Percentiles rank a stretch among this genome's conserved stretches.
These are phyloP conservation scores for Temnothorax ravouxi DNA, from an alignment of 2,888 invertebrate genomes.

Conservation along the genomic window DNA sequence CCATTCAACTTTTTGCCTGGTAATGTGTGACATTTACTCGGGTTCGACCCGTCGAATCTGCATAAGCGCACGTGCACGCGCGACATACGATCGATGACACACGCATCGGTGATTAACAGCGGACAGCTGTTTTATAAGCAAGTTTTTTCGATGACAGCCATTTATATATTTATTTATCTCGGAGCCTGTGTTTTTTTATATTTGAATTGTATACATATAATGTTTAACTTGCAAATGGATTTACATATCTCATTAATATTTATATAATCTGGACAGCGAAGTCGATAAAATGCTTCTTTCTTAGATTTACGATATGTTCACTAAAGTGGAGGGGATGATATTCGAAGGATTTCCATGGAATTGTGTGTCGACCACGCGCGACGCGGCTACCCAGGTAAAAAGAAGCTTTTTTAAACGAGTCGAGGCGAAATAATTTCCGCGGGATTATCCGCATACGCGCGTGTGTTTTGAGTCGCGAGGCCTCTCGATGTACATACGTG, in stretches of 20 bases:
- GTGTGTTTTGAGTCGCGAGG: conserved; percentile 5
- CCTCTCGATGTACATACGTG: conserved; percentile 48
- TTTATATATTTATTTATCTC: conserved; percentile 11
- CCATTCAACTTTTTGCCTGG: conserved; percentile 6
- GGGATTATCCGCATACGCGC: conserved; percentile 8
- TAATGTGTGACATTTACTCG: conserved; percentile 2
- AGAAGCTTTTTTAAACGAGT: not conserved
- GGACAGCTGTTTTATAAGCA: not conserved
- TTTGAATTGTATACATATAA: not conserved
- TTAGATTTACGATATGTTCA: conserved; percentile 1
- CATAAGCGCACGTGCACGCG: conserved; percentile 15
- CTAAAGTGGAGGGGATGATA: too few species aligned
- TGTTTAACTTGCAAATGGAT: conserved; percentile 11
- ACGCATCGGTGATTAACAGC: not conserved
- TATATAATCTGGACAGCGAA: conserved; percentile 5
- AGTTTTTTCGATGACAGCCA: not conserved
- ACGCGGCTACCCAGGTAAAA: not conserved
- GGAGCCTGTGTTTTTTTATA: not conserved
- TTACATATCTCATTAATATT: conserved; percentile 40
- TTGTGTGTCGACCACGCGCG: not conserved
- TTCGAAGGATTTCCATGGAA: not conserved
- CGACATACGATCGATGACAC: conserved; percentile 11
- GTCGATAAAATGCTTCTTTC: not conserved
- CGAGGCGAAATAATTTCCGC: conserved; percentile 12
- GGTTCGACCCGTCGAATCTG: conserved; percentile 12